These are phyloP conservation scores for Psylliodes chrysocephalus DNA, from an alignment of 2,888 invertebrate species.

Conservation along the genomic window DNA sequence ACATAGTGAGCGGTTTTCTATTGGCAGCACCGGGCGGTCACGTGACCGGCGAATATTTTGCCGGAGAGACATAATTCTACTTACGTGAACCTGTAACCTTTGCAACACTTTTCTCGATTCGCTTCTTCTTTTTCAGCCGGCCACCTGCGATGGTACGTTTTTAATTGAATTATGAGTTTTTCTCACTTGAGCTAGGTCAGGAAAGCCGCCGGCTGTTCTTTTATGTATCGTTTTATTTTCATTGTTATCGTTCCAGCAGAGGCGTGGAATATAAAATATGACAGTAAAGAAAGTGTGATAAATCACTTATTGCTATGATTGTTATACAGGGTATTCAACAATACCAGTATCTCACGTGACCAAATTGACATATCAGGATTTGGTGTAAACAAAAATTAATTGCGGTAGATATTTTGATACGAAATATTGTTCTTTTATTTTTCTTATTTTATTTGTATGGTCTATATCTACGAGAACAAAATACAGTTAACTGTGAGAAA, in stretches of 20 bases:
- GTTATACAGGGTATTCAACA: too few relatives aligned
- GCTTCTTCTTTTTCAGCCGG: conserved; percentile 48
- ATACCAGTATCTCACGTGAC: too few relatives aligned
- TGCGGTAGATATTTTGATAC: too few relatives aligned
- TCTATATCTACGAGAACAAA: too few relatives aligned
- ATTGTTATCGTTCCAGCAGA: not conserved
- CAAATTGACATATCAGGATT: too few relatives aligned
- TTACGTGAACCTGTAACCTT: conserved; percentile 41
- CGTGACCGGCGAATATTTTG: conserved; percentile 45
- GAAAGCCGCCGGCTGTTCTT: conserved; percentile 1
- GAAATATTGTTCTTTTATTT: too few relatives aligned
- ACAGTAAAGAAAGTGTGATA: too few relatives aligned
- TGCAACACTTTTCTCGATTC: conserved; percentile 38
- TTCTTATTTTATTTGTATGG: too few relatives aligned
- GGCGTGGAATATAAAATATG: too few relatives aligned
- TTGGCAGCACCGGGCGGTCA: conserved; percentile 47
- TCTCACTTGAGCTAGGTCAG: conserved; percentile 53
- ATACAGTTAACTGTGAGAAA: too few relatives aligned
- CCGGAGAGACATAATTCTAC: conserved; percentile 28
- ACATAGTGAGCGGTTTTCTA: conserved; percentile 42
- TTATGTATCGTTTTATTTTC: conserved; percentile 3
- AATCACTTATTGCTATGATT: too few relatives aligned
- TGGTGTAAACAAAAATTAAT: too few relatives aligned
- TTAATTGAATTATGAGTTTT: conserved; percentile 57
- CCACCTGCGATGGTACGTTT: conserved; percentile 49